A percentile compares a stretch with the other conserved stretches of the same genome.
Evolutionary conservation across 2,888 invertebrate species (phyloP).

Genomic region (Lepidonotus clava): DNA sequence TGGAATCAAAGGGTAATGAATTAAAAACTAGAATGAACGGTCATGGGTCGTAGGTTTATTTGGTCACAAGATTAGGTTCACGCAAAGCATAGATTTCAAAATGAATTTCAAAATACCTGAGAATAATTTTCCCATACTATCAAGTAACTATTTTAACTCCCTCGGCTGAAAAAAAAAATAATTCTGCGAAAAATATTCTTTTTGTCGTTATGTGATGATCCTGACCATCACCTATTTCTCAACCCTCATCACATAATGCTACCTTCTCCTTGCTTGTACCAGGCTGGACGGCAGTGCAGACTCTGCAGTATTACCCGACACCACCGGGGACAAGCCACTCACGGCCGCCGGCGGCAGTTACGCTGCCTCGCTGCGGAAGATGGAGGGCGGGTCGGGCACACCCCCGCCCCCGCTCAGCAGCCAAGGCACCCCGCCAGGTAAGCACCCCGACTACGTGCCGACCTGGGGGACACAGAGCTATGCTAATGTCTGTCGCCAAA

Average conservation of each 20-base stretch:
- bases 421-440: conserved; percentile 67
- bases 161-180: too few species aligned
- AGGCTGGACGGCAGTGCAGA: conserved; percentile 73
- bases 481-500: conserved; percentile 71
- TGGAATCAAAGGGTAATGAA: not conserved
- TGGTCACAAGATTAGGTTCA: too few species aligned
- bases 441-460: conserved; percentile 59
- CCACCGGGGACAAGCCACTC: not conserved
- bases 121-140: too few species aligned
- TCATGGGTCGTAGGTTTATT: not conserved
- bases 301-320: conserved; percentile 60
- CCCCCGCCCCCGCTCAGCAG: conserved; percentile 15
- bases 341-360: conserved; percentile 64
- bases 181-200: too few species aligned
- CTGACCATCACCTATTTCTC: not conserved
- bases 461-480: conserved; percentile 69
- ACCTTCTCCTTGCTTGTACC: conserved; percentile 12
- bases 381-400: not conserved
- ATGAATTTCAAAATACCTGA: too few species aligned
- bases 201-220: too few species aligned
- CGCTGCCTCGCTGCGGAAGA: conserved; percentile 67
- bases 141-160: too few species aligned
- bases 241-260: not conserved
- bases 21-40: not conserved
- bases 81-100: too few species aligned